Percentiles rank a stretch among this genome's conserved stretches.
These are phyloP conservation scores for Omphaloscelis lunosa DNA, from an alignment of 2,888 invertebrate species.

Conservation along the genomic window DNA sequence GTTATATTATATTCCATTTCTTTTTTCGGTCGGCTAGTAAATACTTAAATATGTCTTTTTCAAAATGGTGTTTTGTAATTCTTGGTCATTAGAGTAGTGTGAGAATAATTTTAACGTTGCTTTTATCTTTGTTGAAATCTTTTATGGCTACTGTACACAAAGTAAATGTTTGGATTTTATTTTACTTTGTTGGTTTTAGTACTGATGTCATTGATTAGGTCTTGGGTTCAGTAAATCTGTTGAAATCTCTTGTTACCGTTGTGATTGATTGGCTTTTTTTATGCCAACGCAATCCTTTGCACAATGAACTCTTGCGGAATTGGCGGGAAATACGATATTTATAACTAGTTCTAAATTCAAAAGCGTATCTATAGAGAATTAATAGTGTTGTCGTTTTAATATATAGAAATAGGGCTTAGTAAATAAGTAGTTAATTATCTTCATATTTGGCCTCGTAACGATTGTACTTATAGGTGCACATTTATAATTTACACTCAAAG, in stretches of 20 bases:
- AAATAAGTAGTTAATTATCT: conserved; percentile 17
- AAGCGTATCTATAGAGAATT: conserved; percentile 2
- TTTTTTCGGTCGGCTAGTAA: conserved; percentile 37
- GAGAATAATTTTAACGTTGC: conserved; percentile 46
- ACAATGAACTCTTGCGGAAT: not conserved
- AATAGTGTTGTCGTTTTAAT: conserved; percentile 7
- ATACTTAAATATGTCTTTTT: conserved; percentile 49
- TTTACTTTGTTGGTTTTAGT: conserved; percentile 27
- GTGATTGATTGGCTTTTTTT: not conserved
- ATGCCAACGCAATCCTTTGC: not conserved
- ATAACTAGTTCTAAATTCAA: conserved; percentile 23
- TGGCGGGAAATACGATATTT: conserved; percentile 11
- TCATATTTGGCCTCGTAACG: conserved; percentile 55
- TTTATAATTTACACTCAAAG: conserved; percentile 51
- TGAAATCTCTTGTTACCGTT: not conserved
- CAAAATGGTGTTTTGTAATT: conserved; percentile 48
- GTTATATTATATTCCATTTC: conserved; percentile 24
- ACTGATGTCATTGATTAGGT: not conserved
- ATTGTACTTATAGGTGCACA: conserved; percentile 29
- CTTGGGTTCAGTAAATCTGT: conserved; percentile 1
- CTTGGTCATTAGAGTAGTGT: conserved; percentile 31
- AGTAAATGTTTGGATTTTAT: conserved; percentile 19
- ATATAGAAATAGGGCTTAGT: conserved; percentile 11
- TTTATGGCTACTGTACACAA: conserved; percentile 29
- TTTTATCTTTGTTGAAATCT: conserved; percentile 49